Percentiles rank a stretch among this genome's conserved stretches.
Evolutionary conservation across 1,140 invertebrate genomes (phyloP).

Genomic region (Eupristina koningsbergeri): DNA sequence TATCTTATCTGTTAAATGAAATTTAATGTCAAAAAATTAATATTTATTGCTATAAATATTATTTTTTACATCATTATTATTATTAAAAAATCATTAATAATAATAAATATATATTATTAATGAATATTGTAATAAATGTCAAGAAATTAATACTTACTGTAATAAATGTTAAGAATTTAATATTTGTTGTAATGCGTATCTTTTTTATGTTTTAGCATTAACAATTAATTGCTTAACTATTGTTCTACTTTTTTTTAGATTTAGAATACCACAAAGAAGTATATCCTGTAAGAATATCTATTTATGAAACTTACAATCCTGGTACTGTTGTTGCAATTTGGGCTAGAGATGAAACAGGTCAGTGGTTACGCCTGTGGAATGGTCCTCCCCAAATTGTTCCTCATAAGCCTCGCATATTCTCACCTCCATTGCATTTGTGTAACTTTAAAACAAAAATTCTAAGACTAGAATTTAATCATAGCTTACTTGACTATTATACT

Average conservation of each 20-base stretch:
- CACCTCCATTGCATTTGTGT: conserved; percentile 76
- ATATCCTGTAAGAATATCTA: conserved; percentile 82
- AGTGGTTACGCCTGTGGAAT: conserved; percentile 86
- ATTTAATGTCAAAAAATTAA: background rate
- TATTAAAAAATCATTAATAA: no score
- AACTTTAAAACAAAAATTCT: conserved; percentile 70
- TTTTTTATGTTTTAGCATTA: no score
- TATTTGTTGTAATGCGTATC: no score
- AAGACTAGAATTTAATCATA: conserved; percentile 88
- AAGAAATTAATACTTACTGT: no score
- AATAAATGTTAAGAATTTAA: no score
- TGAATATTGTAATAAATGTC: no score
- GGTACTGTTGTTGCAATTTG: conserved; percentile 89
- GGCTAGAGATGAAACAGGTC: conserved; percentile 76
- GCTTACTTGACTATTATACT: conserved; percentile 87
- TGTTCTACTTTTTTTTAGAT: conserved; percentile 73
- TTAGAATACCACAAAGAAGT: conserved; percentile 83
- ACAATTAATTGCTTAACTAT: no score
- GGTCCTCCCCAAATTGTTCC: conserved; percentile 78
- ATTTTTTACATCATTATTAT: no score
- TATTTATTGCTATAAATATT: background rate
- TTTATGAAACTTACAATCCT: conserved; percentile 93
- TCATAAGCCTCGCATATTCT: conserved; percentile 82
- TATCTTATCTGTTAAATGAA: conserved; percentile 30
- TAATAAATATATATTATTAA: no score